phyloP scores from a whole-genome alignment of 23 tunicate genomes.

The Oikopleura dioica region DNA sequence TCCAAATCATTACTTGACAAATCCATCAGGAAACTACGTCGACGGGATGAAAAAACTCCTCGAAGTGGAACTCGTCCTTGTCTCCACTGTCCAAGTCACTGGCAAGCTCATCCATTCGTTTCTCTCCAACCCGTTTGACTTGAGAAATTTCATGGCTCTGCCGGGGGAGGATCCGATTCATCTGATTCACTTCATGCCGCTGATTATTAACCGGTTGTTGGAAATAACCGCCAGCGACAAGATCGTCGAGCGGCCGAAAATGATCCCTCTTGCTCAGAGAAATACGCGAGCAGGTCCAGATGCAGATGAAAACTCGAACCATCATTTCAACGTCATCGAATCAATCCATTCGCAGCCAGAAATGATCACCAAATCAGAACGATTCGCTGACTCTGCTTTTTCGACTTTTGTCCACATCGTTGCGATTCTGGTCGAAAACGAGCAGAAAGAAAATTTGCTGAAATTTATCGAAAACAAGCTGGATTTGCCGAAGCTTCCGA shows the following conservation, averaged over 20 bases:
- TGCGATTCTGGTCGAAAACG: not conserved
- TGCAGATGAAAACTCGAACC: too few species aligned
- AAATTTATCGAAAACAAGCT: not conserved
- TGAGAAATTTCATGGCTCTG: not conserved
- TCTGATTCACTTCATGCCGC: not conserved
- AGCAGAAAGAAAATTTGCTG: not conserved
- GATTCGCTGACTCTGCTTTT: not conserved
- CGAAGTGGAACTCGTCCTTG: not conserved
- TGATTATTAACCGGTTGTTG: not conserved
- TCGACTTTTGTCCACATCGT: not conserved
- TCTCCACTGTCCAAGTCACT: not conserved
- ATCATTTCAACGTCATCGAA: too few species aligned
- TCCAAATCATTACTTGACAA: not conserved
- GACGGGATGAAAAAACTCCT: not conserved
- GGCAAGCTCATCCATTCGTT: not conserved
- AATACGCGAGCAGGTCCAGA: too few species aligned
- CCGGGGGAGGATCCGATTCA: not conserved
- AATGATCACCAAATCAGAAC: constrained; percentile 4
- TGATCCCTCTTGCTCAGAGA: not conserved
- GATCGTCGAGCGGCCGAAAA: not conserved
- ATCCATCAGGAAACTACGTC: not conserved
- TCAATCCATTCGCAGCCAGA: too few species aligned
- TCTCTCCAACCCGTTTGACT: not conserved
- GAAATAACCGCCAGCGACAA: not conserved
- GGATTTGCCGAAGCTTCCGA: not conserved